Evolutionary conservation across 2,888 invertebrate species (phyloP).

Genomic region (Tyria jacobaeae): DNA sequence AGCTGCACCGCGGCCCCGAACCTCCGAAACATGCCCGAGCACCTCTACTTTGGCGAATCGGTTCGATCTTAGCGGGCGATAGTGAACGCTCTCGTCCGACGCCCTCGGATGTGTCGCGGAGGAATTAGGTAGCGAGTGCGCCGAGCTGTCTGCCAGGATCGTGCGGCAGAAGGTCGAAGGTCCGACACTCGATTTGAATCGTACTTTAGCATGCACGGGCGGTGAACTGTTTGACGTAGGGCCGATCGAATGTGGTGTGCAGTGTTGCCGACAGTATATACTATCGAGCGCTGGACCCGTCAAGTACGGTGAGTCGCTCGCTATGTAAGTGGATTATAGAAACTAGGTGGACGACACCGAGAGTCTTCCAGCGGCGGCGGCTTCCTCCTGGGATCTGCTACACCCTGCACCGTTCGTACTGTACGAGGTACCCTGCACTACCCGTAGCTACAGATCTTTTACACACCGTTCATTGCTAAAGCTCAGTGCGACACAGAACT

Average conservation of each 20-base stretch:
- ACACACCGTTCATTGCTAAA: not conserved
- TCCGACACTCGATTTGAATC: conserved; percentile 6
- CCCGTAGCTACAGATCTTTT: too few relatives aligned
- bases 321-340: conserved; percentile 31
- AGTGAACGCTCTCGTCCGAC: conserved; percentile 8
- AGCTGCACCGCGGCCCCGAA: conserved; percentile 28
- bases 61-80: conserved; percentile 1
- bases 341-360: conserved; percentile 8
- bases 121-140: conserved; percentile 31
- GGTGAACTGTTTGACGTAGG: conserved; percentile 5
- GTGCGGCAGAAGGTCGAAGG: conserved; percentile 18
- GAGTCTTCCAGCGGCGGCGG: not conserved
- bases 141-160: conserved; percentile 36
- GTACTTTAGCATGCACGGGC: conserved; percentile 7
- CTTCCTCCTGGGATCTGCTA: not conserved
- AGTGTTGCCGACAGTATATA: conserved; percentile 23
- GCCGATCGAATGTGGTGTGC: conserved; percentile 16
- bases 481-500: not conserved
- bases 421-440: not conserved
- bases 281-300: conserved; percentile 27
- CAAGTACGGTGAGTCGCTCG: conserved; percentile 15
- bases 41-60: conserved; percentile 21
- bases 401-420: not conserved
- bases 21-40: conserved; percentile 26
- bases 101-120: conserved; percentile 18